Conservation (phyloP, 2,113 vertebrate genomes). For the Lepus europaeus region DNA sequence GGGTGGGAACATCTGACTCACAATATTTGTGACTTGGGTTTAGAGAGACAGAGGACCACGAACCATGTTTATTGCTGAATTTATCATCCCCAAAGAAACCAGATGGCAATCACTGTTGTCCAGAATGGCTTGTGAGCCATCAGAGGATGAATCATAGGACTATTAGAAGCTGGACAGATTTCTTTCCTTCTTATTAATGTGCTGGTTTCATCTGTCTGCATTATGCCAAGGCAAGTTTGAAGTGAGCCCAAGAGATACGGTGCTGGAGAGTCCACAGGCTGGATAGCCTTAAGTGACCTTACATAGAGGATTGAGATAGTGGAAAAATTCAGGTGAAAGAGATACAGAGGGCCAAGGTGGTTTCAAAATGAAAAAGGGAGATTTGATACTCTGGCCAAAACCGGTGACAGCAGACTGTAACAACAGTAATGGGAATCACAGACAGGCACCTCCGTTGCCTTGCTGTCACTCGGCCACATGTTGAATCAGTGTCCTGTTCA, state of each 20-base stretch:
- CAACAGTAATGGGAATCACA: background rate
- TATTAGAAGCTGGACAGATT: conserved; percentile 78
- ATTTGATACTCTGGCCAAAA: conserved; percentile 21
- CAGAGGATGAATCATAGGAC: conserved; percentile 84
- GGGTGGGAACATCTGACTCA: conserved; percentile 87
- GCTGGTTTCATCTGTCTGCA: conserved; percentile 22
- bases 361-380: conserved; percentile 56
- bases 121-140: conserved; percentile 75
- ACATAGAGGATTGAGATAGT: background rate
- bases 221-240: conserved; percentile 80
- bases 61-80: conserved; percentile 84
- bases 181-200: conserved; percentile 62
- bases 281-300: conserved; percentile 47
- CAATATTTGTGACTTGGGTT: conserved; percentile 78
- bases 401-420: background rate
- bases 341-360: conserved; percentile 17
- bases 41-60: conserved; percentile 73
- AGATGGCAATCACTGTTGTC: conserved; percentile 73
- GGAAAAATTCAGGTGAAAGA: background rate
- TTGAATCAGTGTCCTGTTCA: background rate
- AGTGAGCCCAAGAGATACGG: conserved; percentile 60
- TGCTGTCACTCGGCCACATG: background rate
- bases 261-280: conserved; percentile 43
- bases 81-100: conserved; percentile 84
- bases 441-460: background rate